Base-by-base conservation (phyloP, 2,113 vertebrate genomes). In the Callaeas wilsoni region DNA sequence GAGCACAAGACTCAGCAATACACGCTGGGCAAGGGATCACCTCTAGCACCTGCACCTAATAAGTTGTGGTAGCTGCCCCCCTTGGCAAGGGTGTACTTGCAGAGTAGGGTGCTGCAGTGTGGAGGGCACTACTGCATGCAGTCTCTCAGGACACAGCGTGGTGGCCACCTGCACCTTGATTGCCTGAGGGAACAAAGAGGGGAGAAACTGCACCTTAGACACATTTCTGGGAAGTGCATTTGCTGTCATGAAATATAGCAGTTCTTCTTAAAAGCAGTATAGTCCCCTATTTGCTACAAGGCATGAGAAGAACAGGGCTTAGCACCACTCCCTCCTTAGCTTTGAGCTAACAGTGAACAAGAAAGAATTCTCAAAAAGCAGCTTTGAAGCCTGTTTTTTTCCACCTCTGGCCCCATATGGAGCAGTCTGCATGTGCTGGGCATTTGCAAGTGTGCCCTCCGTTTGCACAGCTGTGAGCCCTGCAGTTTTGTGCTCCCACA, bases 381-480 rank as follows among this genome's bases (percentile, higher is more conserved):
- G 27, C 8, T 69, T 39, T 33, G 53, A 84, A 64, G 11, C 25
- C 53, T 59, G 21, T 1, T 79, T 89, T 70, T 60, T 70, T 3
- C 60, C 35, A 41, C 4, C 3, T 25, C 50, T 59, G 27, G 8
- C 26, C 55, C 59, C 2, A 1, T 19, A 50, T 1, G 1, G 80
- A 76, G 67, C 55, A 65, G 50, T 57, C 32, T 69, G 33, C 6
- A 1, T 29, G 19, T 49, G 56, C 60, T 47, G 52, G 47, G 86
- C 64, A 50, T 47, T 56, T 52, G 69, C 35, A 84, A 80, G 39
- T 4, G 1, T 35, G 52, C 35, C 32, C 60, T 87, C 17, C n/a
- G 1, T 94, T 93, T 81, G 76, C 81, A 89, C 87, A 95, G 94
- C 95, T 94, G 95, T 15, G 70, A 73, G 78, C 21, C 42, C 60